A percentile compares a stretch with the other conserved stretches of the same genome.
Evolutionary conservation across 2,113 vertebrate genomes (phyloP).

Genomic region (Circaetus gallicus): DNA sequence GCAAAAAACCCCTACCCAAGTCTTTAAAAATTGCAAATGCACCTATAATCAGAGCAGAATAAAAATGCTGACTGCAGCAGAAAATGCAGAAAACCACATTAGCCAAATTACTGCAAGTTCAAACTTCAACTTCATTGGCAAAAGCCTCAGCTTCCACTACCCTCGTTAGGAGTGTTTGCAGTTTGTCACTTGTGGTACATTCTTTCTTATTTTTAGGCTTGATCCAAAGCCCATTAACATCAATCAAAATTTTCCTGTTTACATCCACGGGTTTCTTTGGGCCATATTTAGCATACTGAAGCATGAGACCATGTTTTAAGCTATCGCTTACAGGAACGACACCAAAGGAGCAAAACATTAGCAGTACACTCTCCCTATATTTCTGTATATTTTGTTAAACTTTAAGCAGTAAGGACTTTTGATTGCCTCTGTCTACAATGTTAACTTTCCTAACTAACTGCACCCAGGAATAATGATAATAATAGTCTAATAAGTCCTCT

Average conservation of each 20-base stretch:
- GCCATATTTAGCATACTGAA: neutral
- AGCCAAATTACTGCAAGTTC: neutral
- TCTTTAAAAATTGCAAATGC: neutral
- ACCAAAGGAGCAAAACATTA: neutral
- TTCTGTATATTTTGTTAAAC: neutral
- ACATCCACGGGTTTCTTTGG: neutral
- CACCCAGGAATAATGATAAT: neutral
- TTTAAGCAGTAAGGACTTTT: neutral
- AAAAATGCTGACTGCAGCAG: neutral
- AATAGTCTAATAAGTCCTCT: neutral
- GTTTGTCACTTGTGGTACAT: conserved; percentile 7
- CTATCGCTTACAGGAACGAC: neutral
- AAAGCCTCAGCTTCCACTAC: neutral
- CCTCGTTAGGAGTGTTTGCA: neutral
- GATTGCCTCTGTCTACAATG: neutral
- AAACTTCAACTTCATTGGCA: neutral
- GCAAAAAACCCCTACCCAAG: neutral
- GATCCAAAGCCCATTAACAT: neutral
- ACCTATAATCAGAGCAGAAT: neutral
- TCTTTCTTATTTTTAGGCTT: neutral
- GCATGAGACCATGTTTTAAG: neutral
- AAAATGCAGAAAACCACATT: neutral
- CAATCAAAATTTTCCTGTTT: neutral
- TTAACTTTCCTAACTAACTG: neutral
- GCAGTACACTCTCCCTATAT: fast-evolving